phyloP scores from a whole-genome alignment of 2,113 vertebrate species.

The Dryoscopus gambensis region DNA sequence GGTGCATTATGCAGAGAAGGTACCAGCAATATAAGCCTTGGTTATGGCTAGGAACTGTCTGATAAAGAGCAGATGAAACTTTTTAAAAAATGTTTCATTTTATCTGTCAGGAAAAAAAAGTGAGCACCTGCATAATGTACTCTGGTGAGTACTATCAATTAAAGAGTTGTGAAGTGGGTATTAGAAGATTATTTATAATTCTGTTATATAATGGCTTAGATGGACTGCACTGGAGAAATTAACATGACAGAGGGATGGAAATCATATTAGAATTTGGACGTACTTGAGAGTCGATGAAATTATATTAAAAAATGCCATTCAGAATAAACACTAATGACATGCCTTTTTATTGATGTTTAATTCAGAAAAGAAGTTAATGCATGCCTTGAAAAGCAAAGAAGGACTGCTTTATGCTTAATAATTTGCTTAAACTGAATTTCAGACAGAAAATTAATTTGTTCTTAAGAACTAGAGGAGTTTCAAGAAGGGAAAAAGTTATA shows the following conservation, averaged over 20 bases:
- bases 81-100: conserved; percentile 53
- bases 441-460: conserved; percentile 73
- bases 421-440: conserved; percentile 77
- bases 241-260: conserved; percentile 64
- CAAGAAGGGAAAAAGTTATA: neutral
- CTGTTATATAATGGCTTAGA: conserved; percentile 19
- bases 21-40: neutral
- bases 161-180: conserved; percentile 23
- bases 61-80: neutral
- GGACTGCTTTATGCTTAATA: conserved; percentile 67
- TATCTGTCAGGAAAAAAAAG: neutral
- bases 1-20: neutral
- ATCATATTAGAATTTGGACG: conserved; percentile 63
- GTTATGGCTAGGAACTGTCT: neutral
- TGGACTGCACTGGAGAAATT: neutral
- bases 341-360: conserved; percentile 80
- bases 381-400: conserved; percentile 46
- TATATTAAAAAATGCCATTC: conserved; percentile 63
- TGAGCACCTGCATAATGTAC: conserved; percentile 43
- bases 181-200: conserved; percentile 51
- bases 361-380: conserved; percentile 70
- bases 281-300: conserved; percentile 67
- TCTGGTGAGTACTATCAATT: conserved; percentile 49
- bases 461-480: conserved; percentile 43
- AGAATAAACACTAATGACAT: conserved; percentile 72